Evolutionary conservation across 2,797 vertebrate genomes (phyloP).

Genomic region (Coregonus sp.): DNA sequence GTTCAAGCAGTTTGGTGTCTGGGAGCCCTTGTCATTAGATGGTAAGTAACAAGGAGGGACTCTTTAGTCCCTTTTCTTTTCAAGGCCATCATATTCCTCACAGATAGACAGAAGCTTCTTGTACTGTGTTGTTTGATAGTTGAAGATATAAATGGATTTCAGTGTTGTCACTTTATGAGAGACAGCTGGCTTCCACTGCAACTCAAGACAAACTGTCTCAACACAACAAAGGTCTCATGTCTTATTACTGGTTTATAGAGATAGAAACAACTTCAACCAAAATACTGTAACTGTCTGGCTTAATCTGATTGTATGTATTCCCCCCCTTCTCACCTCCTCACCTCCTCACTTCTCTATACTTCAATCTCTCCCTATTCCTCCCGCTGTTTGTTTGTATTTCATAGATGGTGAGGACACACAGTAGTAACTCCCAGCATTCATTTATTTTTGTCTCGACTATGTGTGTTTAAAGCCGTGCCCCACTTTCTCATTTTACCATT

Average conservation of each 20-base stretch:
- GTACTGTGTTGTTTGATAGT: not conserved
- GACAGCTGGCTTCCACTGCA: not conserved
- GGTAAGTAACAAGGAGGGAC: conserved; percentile 75
- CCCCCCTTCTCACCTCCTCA: conserved; percentile 32
- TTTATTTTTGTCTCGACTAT: not conserved
- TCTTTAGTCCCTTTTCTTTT: not conserved
- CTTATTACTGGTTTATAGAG: conserved; percentile 1
- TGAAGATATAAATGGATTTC: not conserved
- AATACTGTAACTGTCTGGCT: not conserved
- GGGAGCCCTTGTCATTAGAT: conserved; percentile 88
- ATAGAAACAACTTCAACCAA: not conserved
- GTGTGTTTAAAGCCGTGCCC: not conserved
- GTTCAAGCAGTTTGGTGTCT: conserved; percentile 93
- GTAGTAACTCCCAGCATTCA: conserved; percentile 13
- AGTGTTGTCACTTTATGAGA: not conserved
- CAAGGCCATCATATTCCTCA: not conserved
- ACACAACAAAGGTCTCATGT: not conserved
- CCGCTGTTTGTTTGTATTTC: conserved; percentile 45
- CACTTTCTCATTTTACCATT: not conserved
- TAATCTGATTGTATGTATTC: conserved; percentile 2
- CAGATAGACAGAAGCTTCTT: not conserved
- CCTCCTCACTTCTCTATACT: conserved; percentile 20
- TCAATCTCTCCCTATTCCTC: conserved; percentile 37
- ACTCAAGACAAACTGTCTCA: not conserved
- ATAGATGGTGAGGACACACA: conserved; percentile 69